A percentile compares a stretch with the other conserved stretches of the same genome.
Evolutionary conservation across 2,113 vertebrate species (phyloP).

Genomic region (Thalassarche chlororhynchos): DNA sequence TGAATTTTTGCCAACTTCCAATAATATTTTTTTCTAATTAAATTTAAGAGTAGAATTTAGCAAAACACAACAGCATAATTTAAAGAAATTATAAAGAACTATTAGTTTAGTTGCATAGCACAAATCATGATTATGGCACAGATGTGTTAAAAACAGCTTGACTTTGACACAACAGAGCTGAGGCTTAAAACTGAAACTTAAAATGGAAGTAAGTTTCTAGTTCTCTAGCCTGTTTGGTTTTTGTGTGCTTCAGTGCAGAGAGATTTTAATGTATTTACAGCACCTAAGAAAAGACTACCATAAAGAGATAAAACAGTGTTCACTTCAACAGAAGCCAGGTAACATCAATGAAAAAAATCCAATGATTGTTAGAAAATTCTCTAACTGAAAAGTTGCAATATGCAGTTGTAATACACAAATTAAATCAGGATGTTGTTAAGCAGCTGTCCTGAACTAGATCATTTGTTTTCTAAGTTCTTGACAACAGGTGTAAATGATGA

Average conservation of each 20-base stretch:
- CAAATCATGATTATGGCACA: background rate
- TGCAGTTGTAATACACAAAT: background rate
- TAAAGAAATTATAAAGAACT: background rate
- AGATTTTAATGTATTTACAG: background rate
- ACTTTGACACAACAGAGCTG: background rate
- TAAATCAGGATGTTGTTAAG: background rate
- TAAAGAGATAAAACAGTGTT: background rate
- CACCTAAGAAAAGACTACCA: background rate
- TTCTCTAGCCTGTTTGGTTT: background rate
- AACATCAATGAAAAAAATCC: background rate
- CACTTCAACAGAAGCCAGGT: background rate
- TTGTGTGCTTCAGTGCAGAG: background rate
- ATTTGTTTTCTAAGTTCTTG: background rate
- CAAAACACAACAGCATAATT: background rate
- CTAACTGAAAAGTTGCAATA: background rate
- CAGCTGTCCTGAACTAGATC: background rate
- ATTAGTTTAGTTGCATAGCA: background rate
- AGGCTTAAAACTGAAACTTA: background rate
- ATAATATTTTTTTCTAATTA: background rate
- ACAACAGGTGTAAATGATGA: background rate
- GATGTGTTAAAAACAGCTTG: background rate
- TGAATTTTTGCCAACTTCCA: background rate
- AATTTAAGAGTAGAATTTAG: background rate
- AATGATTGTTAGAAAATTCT: background rate
- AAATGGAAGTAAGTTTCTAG: background rate